Percentiles rank a stretch among this genome's conserved stretches.
Conservation (phyloP, 2,888 invertebrate genomes). For the Seira sanloemensis region DNA sequence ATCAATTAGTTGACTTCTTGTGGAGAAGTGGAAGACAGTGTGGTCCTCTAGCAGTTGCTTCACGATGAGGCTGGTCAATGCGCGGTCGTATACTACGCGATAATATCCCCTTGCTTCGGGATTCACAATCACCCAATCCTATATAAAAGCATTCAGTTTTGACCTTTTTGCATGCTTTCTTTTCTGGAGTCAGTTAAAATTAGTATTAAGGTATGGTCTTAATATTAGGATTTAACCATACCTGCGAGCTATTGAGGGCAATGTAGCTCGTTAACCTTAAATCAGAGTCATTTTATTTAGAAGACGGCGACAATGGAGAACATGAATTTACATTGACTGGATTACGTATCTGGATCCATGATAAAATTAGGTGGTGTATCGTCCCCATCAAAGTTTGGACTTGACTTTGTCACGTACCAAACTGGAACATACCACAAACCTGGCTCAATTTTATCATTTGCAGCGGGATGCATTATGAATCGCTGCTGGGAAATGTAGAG, state of each 20-base stretch:
- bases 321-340: neutral
- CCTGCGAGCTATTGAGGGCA: too few species aligned
- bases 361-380: slow-evolving; percentile 36
- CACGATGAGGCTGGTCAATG: slow-evolving; percentile 27
- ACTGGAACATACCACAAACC: slow-evolving; percentile 65
- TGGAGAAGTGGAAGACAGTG: slow-evolving; percentile 14
- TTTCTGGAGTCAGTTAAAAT: too few species aligned
- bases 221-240: too few species aligned
- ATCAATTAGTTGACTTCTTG: slow-evolving; percentile 52
- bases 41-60: slow-evolving; percentile 41
- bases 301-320: too few species aligned
- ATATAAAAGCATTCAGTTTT: neutral
- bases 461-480: neutral
- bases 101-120: slow-evolving; percentile 67
- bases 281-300: too few species aligned
- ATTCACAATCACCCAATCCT: slow-evolving; percentile 54
- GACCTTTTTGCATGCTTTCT: too few species aligned
- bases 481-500: slow-evolving; percentile 9
- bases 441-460: slow-evolving; percentile 31
- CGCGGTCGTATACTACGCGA: slow-evolving; percentile 57
- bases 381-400: slow-evolving; percentile 17
- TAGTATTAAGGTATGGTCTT: too few species aligned
- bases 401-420: slow-evolving; percentile 39
- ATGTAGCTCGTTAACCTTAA: too few species aligned
- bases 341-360: neutral